Base-by-base conservation (phyloP, 2,113 vertebrate genomes). In the Gobiocypris rarus region DNA sequence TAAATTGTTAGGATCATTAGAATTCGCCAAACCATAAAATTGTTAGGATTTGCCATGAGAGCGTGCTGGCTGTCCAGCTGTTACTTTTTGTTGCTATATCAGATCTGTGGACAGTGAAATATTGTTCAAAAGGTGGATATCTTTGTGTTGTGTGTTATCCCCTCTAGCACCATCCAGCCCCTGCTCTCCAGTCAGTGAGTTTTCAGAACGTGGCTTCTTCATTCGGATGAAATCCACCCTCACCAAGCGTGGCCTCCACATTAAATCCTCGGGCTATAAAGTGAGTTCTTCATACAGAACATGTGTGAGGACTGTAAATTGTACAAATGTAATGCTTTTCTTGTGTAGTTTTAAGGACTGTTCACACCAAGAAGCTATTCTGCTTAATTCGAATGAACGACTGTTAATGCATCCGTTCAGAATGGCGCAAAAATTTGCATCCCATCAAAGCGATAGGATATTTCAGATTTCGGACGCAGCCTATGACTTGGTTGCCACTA, bases 261-360 rank as follows among this genome's bases (percentile, higher is more conserved):
- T 97, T 88, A 97, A 97, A 89, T 96, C 96, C 0, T 97, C 96
- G 0, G 96, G 96, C 73, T 97, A 97, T 92, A 97, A 97, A 95
- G 96, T 96, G 38, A 88, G 61, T 65, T 14, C 9, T 24, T 69
- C 1, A 34, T 10, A 5, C 9, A 8, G 17, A 3, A 67, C 8
- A 52, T 52, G 48, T 50, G 48, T 50, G 14, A 50, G 15, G 50
- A 17, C 17, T 54, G 50, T 54, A 19, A 54, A 54, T 19, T 19
- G 50, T 54, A 7, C 17, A 19, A 34, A 65, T 15, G 0, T 65
- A 65, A 63, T 26, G 5, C 28, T 63, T 63, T 63, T 65, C 26
- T 61, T 26, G 11, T 63, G 24, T 63, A 28, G 59, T 28, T 26
- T 63, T 63, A 63, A 31, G 5, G 26, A 26, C 26, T n/a, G n/a